Base-by-base conservation (phyloP, 2,797 vertebrate species). In the Poecilia wingei region DNA sequence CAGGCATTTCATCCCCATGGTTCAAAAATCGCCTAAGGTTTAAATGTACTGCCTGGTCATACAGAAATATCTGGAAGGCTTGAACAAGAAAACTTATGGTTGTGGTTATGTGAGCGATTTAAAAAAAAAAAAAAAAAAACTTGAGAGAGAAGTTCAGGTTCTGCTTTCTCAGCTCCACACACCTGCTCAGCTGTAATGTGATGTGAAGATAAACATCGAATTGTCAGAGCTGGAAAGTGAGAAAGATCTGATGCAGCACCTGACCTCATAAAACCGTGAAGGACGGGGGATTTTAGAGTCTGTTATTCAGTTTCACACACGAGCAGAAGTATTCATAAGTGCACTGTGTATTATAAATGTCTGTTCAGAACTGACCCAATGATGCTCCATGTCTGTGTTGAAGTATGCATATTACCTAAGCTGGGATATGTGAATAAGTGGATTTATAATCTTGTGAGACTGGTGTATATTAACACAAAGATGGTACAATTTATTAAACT, bases 161-260 rank as follows among this genome's bases (percentile, higher is more conserved):
- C 51, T 74, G 71, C 82, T 77, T 74, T 18, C 46, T 72, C 75
- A 61, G 71, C 72, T 41, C 64, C 25, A 28, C 41, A 75, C 72
- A 72, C 31, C 72, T 64, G 66, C 53, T 74, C 72, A 71, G 66
- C 39, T n/a, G 28, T 61, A 78, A 57, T 45, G 18, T 43, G 75
- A 81, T 64, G 82, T 77, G 45, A 74, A 66, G 31, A 68, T 64
- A 73, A 77, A 69, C 47, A 57, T 6, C 53, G 39, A 45, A 41
- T 31, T 61, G 74, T 80, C 53, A 43, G 68, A 41, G 71, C 33
- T 76, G 51, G 45, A 72, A 66, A 66, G 28, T 64, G 28, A 59
- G 53, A 72, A 45, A 59, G 25, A 33, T 55, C 57, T 53, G 41
- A 39, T 64, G 53, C 45, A 73, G 59, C 47, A 7, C 70, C 2